Base-by-base conservation (phyloP, 2,888 invertebrate genomes). In the Asteroscopus sphinx region DNA sequence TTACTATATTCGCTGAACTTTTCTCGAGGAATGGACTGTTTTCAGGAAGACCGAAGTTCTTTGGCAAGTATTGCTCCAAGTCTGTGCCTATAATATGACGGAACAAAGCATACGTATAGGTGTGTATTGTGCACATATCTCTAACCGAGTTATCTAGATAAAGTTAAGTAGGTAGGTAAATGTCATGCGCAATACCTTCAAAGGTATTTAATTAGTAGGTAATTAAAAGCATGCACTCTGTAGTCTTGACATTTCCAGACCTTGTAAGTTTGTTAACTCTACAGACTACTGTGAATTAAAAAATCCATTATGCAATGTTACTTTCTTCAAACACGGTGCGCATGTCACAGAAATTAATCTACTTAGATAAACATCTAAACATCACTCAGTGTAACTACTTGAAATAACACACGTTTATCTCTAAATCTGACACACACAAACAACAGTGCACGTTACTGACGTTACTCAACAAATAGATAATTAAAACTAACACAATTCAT, bases 51-150 rank as follows among this genome's bases (percentile, higher is more conserved):
- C 95, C 95, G 86, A 94, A 95, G 85, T 95, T 95, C 89, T 95
- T 95, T 81, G 96, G 96, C 88, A 95, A 88, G 85, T 94, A 96
- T 80, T 95, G 94, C 79, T 95, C 96, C 81, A 96, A 86, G 73
- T 95, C 95, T 74, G 96, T 96, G 77, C 94, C 94, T 94, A 91
- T 54, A 92, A 93, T 71, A 21, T 37, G 33, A 69, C 6, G 21
- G 70, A 66, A 69, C 11, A 52, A 47, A 44, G 35, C 48, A 30
- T 42, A 48, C 66, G 51, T 67, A 69, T 48, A 57, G 57, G 40
- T 49, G 40, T 41, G 32, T 13, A 48, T 13, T 12, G 16, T 33
- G 46, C 28, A 41, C 3, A 16, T 17, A 46, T 6, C 21, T 33
- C 9, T 42, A 6, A 37, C 47, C 56, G 39, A 40, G 21, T 6